Evolutionary conservation across 1,140 invertebrate species (phyloP).

Genomic region (Neodiprion pinetum): DNA sequence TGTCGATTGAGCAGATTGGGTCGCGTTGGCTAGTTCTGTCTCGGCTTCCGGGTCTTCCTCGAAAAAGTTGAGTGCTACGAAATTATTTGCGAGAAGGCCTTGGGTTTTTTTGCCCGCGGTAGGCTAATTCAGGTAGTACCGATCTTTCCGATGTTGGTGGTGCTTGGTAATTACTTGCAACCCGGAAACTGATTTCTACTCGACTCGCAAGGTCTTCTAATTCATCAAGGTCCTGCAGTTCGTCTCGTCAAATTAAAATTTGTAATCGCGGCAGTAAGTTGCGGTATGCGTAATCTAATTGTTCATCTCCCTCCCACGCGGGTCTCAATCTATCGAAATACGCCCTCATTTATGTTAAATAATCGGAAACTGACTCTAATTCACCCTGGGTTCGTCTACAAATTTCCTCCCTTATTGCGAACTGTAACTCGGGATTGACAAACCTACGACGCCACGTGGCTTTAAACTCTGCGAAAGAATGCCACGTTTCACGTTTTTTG

Average conservation of each 20-base stretch:
- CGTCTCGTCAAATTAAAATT: background rate
- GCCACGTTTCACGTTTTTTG: background rate
- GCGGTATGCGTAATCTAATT: conserved; percentile 15
- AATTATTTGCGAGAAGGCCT: background rate
- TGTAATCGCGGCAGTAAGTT: conserved; percentile 17
- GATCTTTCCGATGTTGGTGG: conserved; percentile 16
- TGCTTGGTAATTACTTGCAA: background rate
- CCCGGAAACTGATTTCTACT: background rate
- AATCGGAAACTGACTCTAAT: background rate
- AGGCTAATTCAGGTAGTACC: conserved; percentile 11
- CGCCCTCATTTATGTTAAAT: conserved; percentile 14
- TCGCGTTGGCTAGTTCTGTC: too few relatives aligned
- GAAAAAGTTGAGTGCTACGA: too few relatives aligned
- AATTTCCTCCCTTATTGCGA: conserved; percentile 7
- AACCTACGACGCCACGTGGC: background rate
- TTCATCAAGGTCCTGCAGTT: background rate
- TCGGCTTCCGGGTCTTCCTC: too few relatives aligned
- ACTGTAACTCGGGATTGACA: background rate
- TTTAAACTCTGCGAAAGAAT: background rate
- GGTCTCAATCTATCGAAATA: background rate
- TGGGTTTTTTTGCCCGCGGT: background rate
- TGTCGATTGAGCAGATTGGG: too few relatives aligned
- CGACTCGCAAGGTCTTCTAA: background rate
- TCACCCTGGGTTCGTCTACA: conserved; percentile 8
- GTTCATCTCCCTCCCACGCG: background rate